Evolutionary conservation across 2,797 vertebrate genomes (phyloP), one percentile per base, ranked within the genome.

Genomic region (Sebastes kiyomatsui): DNA sequence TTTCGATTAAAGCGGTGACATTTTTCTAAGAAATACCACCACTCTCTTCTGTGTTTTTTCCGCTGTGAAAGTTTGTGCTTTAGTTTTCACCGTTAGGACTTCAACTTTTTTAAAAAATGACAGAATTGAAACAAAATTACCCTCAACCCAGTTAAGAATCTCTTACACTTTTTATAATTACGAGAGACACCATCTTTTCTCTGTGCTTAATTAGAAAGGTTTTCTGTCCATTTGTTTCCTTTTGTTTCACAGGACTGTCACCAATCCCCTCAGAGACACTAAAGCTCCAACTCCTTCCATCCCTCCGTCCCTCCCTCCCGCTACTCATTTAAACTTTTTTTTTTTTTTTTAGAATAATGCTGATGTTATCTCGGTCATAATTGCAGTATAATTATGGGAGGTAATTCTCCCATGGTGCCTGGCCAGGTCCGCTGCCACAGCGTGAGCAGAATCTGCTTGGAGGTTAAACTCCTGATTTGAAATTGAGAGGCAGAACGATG

Each of bases 161-260:
- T 94, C 65, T 72, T 72, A 61, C 89, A 94, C 89, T 94, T 94
- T 93, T 93, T 87, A 88, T 95, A 95, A 95, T 96, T 95, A 95
- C 78, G 79, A 66, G 67, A 85, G 88, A 86, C 86, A 72, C 82
- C 91, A 90, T 93, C 89, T 92, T 91, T 87, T 90, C 87, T 90
- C 82, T 91, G 23, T 76, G 87, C 85, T 95, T 95, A 94, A 95
- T 96, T 95, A 94, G 94, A 92, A 87, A 64, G 80, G 87, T 91
- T 93, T 92, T 90, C 89, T 88, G 91, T 91, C 92, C 84, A 82
- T 93, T 92, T 85, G 86, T 73, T 58, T 69, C 61, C 88, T 89
- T 94, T 95, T 95, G 94, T 95, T 95, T 95, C 92, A 84, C 89
- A 82, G 71, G 80, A 89, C 89, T 90, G 91, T 94, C 92, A 91